phyloP scores from a whole-genome alignment of 2,888 invertebrate genomes.

The Rotaria socialis region DNA sequence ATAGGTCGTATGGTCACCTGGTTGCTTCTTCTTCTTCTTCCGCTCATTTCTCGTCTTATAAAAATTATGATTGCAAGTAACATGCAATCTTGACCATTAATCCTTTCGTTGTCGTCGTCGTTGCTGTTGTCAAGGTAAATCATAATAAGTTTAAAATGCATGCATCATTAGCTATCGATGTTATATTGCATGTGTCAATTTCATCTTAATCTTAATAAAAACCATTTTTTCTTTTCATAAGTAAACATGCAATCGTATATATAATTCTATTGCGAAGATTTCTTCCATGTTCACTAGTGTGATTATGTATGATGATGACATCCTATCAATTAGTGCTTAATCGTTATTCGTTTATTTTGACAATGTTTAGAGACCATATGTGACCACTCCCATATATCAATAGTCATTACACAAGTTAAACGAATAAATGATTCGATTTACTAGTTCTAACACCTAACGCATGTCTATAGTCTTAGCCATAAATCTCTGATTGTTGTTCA shows the following conservation, averaged over 20 bases:
- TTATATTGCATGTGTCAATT: conserved; percentile 9
- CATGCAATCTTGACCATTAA: neutral
- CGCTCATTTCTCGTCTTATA: neutral
- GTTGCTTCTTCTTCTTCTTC: neutral
- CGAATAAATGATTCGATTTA: conserved; percentile 2
- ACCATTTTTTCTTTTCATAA: neutral
- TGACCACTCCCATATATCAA: conserved; percentile 21
- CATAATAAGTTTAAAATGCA: neutral
- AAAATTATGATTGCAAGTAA: neutral
- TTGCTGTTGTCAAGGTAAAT: neutral
- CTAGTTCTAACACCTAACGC: conserved; percentile 6
- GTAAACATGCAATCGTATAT: neutral
- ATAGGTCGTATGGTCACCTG: neutral
- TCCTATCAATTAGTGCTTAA: conserved; percentile 20
- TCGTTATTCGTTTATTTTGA: conserved; percentile 19
- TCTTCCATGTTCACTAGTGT: neutral
- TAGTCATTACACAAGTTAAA: conserved; percentile 14
- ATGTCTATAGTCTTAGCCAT: neutral
- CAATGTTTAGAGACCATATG: neutral
- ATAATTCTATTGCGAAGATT: neutral
- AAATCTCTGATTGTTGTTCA: conserved; percentile 29
- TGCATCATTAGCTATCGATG: neutral
- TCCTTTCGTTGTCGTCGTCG: neutral
- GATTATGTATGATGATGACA: conserved; percentile 24
- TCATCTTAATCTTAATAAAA: neutral